Percentiles rank a stretch among this genome's conserved stretches.
Evolutionary conservation across 1,140 invertebrate genomes (phyloP).

Genomic region (Ptiloglossa arizonensis): DNA sequence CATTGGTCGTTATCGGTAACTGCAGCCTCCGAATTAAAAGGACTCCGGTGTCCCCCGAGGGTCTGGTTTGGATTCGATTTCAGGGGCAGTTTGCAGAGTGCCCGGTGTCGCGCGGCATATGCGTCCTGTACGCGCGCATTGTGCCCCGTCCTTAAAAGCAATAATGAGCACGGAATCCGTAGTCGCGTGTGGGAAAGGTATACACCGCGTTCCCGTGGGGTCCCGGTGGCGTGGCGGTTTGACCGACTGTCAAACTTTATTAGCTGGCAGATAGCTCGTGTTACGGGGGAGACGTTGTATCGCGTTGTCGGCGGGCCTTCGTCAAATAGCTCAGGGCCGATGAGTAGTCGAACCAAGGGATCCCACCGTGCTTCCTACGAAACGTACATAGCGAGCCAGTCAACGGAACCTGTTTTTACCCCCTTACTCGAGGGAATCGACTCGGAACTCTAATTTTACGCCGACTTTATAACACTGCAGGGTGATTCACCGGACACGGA

Average conservation of each 20-base stretch:
- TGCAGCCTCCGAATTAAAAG: constrained; percentile 53
- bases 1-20: constrained; percentile 47
- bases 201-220: constrained; percentile 53
- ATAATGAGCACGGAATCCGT: constrained; percentile 67
- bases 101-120: constrained; percentile 59
- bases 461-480: not conserved
- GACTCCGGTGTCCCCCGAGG: constrained; percentile 52
- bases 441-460: constrained; percentile 32
- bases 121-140: constrained; percentile 49
- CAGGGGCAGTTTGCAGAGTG: constrained; percentile 55
- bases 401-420: constrained; percentile 55
- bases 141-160: constrained; percentile 58
- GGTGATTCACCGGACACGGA: too few species aligned
- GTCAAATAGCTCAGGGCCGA: constrained; percentile 59
- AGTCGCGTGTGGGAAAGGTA: constrained; percentile 72
- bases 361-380: not conserved
- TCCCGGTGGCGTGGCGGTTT: constrained; percentile 48
- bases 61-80: constrained; percentile 68
- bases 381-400: constrained; percentile 23
- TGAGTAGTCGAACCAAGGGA: constrained; percentile 23
- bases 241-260: constrained; percentile 66
- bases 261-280: constrained; percentile 55
- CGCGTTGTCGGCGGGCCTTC: constrained; percentile 34
- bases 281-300: constrained; percentile 52
- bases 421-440: constrained; percentile 37